These are phyloP conservation scores for Cydia amplana DNA, from an alignment of 1,140 invertebrate genomes.

Conservation along the genomic window DNA sequence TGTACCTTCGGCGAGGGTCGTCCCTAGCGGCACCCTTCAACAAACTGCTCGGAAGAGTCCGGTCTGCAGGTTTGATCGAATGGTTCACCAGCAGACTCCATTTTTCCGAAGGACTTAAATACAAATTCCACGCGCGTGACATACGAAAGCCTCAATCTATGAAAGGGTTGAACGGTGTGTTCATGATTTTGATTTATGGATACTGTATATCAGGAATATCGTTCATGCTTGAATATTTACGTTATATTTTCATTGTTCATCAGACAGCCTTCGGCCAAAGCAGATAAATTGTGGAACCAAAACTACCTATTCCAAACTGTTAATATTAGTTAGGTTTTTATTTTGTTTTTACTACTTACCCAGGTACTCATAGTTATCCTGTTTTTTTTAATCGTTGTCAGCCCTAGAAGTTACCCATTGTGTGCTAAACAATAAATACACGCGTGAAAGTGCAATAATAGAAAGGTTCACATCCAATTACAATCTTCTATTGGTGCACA, in stretches of 20 bases:
- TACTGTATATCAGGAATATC: neutral
- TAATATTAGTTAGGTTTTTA: too few relatives aligned
- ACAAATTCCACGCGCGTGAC: neutral
- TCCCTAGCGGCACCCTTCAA: neutral
- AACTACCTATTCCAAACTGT: too few relatives aligned
- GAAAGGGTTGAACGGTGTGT: neutral
- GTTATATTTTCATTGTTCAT: too few relatives aligned
- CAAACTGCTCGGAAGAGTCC: neutral
- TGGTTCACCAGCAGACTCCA: neutral
- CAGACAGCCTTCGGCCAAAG: too few relatives aligned
- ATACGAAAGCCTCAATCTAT: neutral
- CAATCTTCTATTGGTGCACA: neutral
- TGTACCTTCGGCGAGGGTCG: constrained; percentile 40
- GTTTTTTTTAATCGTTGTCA: neutral
- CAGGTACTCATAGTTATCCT: too few relatives aligned
- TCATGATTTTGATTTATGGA: neutral
- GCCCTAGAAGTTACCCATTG: neutral
- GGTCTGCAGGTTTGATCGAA: neutral
- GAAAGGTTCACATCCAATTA: constrained; percentile 23
- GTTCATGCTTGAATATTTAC: neutral
- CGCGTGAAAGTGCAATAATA: constrained; percentile 20
- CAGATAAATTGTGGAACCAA: too few relatives aligned
- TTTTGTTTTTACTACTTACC: too few relatives aligned
- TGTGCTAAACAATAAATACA: constrained; percentile 13
- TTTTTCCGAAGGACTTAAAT: neutral